Conservation (phyloP, 2,888 invertebrate species). For the Toxonevra muliebris region DNA sequence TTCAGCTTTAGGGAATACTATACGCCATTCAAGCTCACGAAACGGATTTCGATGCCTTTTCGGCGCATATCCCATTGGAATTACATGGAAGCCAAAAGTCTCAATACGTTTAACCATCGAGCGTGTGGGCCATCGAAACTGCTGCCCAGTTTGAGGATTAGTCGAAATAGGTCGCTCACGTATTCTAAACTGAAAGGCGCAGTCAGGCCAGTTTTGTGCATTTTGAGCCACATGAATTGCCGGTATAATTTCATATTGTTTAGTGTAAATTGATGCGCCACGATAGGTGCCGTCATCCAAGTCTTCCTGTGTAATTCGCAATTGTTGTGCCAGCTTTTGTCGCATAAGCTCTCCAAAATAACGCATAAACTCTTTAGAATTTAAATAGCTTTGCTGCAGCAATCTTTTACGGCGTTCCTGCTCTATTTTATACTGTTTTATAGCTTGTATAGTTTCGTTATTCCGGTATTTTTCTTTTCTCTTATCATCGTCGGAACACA, state of each 20-base stretch:
- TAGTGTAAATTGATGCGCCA: conserved; percentile 75
- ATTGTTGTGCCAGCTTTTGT: conserved; percentile 68
- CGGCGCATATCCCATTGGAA: conserved; percentile 76
- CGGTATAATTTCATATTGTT: conserved; percentile 75
- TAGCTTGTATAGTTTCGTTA: conserved; percentile 50
- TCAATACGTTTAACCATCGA: conserved; percentile 74
- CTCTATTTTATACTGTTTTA: conserved; percentile 43
- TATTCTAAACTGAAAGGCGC: conserved; percentile 75
- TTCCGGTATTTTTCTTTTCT: conserved; percentile 38
- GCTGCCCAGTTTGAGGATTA: conserved; percentile 70
- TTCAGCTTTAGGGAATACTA: conserved; percentile 81
- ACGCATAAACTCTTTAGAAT: conserved; percentile 74
- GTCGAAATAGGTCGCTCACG: conserved; percentile 69
- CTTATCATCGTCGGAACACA: neutral
- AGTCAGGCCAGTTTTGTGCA: conserved; percentile 75
- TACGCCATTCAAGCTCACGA: conserved; percentile 79
- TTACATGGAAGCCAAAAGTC: conserved; percentile 74
- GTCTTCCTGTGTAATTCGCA: conserved; percentile 70
- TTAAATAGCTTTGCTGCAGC: conserved; percentile 65
- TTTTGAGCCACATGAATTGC: conserved; percentile 67
- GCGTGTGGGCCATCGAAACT: conserved; percentile 76
- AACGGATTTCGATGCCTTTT: conserved; percentile 71
- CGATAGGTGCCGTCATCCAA: conserved; percentile 70
- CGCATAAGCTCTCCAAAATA: conserved; percentile 74
- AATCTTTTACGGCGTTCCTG: conserved; percentile 44